phyloP scores from a whole-genome alignment of 2,888 invertebrate genomes.

The Atrina japonica region DNA sequence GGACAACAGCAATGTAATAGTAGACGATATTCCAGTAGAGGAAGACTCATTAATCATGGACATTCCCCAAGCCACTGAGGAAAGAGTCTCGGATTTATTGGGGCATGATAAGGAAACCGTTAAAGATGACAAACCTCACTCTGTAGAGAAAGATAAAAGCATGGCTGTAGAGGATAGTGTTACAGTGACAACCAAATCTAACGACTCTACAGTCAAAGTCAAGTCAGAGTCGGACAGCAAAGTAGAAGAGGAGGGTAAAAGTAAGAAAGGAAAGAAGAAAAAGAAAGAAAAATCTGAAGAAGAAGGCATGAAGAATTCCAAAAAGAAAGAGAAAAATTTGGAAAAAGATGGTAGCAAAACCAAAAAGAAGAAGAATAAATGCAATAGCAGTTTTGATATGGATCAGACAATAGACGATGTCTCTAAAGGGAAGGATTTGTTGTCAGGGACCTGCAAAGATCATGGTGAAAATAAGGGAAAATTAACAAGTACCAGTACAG shows the following conservation, averaged over 20 bases:
- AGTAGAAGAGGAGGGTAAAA: not conserved
- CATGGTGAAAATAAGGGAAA: not conserved
- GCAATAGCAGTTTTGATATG: constrained; percentile 7
- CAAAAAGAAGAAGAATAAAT: constrained; percentile 25
- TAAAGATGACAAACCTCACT: too few species aligned
- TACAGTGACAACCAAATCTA: not conserved
- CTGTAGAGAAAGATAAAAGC: too few species aligned
- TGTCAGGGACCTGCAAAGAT: not conserved
- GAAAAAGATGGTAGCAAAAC: constrained; percentile 30
- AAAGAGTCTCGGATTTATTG: too few species aligned
- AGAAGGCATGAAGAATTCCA: constrained; percentile 29
- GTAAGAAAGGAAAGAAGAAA: constrained; percentile 19
- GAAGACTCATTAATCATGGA: constrained; percentile 23
- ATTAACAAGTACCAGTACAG: constrained; percentile 3
- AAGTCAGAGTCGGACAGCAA: not conserved
- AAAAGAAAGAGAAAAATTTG: constrained; percentile 22
- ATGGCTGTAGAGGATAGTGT: not conserved
- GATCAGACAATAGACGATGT: constrained; percentile 25
- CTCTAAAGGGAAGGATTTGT: constrained; percentile 19
- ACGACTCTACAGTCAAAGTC: not conserved
- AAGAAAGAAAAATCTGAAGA: constrained; percentile 27
- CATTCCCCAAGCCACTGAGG: not conserved
- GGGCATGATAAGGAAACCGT: constrained; percentile 3
- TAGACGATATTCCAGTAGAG: constrained; percentile 22
- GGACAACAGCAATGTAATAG: constrained; percentile 18